These are phyloP conservation scores for Apeltes quadracus DNA, from an alignment of 2,113 vertebrate genomes.

Conservation along the genomic window DNA sequence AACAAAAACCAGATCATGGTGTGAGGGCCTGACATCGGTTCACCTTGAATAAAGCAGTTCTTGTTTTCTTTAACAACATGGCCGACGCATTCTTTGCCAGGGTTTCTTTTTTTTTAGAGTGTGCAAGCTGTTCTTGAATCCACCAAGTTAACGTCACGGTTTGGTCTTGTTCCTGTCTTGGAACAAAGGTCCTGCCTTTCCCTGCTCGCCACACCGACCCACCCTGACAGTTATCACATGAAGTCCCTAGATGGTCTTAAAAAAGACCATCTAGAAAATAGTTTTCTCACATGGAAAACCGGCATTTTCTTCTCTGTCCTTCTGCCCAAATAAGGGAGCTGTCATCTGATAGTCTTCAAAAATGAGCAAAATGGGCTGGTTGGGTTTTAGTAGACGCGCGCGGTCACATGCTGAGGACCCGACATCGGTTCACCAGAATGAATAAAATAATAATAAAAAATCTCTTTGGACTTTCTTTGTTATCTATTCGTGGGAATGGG, in stretches of 20 bases:
- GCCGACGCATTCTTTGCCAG: background rate
- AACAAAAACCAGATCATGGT: too few relatives aligned
- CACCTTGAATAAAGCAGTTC: background rate
- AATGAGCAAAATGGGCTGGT: background rate
- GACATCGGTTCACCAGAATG: too few relatives aligned
- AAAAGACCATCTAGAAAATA: background rate
- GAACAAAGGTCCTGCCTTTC: too few relatives aligned
- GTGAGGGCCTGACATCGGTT: background rate
- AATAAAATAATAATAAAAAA: too few relatives aligned
- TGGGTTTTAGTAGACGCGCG: too few relatives aligned
- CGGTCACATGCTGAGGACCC: too few relatives aligned
- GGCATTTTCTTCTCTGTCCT: background rate
- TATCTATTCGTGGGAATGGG: too few relatives aligned
- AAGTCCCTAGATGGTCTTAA: background rate
- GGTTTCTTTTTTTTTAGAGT: background rate
- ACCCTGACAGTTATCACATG: too few relatives aligned
- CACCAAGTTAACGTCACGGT: background rate
- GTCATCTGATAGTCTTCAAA: background rate
- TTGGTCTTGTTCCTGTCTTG: too few relatives aligned
- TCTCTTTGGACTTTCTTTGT: too few relatives aligned
- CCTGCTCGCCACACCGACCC: too few relatives aligned
- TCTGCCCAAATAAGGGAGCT: background rate
- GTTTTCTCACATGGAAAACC: background rate
- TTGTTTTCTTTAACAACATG: background rate
- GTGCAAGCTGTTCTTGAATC: background rate